Conservation (phyloP, 2,797 vertebrate genomes). For the Hemitrygon akajei region DNA sequence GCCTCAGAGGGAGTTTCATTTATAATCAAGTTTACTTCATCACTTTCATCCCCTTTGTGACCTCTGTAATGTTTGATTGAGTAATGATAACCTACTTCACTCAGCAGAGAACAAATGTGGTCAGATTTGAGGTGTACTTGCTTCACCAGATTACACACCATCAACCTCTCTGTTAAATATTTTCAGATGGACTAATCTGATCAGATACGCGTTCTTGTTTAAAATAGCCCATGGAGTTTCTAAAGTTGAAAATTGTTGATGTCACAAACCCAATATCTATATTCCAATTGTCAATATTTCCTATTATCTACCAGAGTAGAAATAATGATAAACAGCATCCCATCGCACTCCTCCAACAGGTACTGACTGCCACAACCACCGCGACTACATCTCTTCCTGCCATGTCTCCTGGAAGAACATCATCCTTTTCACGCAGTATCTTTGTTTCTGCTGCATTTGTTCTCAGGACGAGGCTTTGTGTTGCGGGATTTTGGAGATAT, state of each 20-base stretch:
- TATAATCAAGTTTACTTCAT: not conserved
- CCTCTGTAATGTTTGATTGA: not conserved
- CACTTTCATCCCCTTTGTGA: not conserved
- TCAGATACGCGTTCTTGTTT: not conserved
- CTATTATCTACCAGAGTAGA: not conserved
- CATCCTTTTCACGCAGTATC: no score
- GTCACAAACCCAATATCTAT: not conserved
- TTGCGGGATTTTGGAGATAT: no score
- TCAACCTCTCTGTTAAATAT: not conserved
- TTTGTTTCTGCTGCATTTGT: no score
- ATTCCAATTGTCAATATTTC: not conserved
- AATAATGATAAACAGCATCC: no score
- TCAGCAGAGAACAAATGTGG: not conserved
- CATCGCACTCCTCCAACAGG: not conserved
- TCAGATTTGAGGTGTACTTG: not conserved
- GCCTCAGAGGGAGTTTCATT: not conserved
- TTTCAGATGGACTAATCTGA: not conserved
- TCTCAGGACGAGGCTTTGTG: no score
- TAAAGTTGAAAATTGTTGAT: not conserved
- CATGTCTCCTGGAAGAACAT: no score
- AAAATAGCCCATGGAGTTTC: not conserved
- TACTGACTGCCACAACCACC: no score
- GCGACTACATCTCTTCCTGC: no score
- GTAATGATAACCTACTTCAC: not conserved
- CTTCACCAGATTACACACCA: not conserved